Conservation (phyloP, 2,797 vertebrate species). For the Crenuchus spilurus region DNA sequence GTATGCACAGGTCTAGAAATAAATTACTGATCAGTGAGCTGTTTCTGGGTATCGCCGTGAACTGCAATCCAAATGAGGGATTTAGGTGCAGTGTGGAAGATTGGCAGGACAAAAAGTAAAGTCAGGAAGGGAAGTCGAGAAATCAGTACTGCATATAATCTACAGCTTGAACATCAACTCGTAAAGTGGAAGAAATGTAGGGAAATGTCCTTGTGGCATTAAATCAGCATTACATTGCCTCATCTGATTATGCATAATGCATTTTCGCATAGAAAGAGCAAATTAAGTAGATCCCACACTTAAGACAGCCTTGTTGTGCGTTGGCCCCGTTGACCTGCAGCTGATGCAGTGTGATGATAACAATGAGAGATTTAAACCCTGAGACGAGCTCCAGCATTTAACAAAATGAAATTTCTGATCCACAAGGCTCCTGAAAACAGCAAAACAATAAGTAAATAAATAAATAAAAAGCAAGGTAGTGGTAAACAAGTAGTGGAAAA, state of each 20-base stretch:
- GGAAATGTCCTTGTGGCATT: neutral
- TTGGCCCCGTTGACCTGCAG: neutral
- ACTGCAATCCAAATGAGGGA: slow-evolving; percentile 74
- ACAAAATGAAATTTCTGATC: slow-evolving; percentile 15
- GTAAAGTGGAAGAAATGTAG: neutral
- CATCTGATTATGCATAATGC: neutral
- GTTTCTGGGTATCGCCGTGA: slow-evolving; percentile 80
- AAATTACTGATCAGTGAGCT: slow-evolving; percentile 88
- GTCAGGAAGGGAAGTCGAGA: slow-evolving; percentile 17
- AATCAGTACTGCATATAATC: neutral
- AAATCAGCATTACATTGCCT: neutral
- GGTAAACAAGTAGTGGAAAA: slow-evolving; percentile 33
- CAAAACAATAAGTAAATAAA: neutral
- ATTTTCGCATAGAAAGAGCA: neutral
- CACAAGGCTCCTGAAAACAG: neutral
- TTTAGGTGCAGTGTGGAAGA: slow-evolving; percentile 51
- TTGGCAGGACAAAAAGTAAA: slow-evolving; percentile 40
- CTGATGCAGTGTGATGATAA: neutral
- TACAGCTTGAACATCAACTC: neutral
- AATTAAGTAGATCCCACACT: slow-evolving; percentile 19
- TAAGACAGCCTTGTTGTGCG: neutral
- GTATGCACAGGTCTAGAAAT: slow-evolving; percentile 81
- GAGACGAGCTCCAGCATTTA: slow-evolving; percentile 9
- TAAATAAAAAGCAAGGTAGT: slow-evolving; percentile 8
- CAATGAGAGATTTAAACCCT: neutral